These are phyloP conservation scores for Drosophila borborema DNA, from an alignment of 2,888 invertebrate species.

Conservation along the genomic window DNA sequence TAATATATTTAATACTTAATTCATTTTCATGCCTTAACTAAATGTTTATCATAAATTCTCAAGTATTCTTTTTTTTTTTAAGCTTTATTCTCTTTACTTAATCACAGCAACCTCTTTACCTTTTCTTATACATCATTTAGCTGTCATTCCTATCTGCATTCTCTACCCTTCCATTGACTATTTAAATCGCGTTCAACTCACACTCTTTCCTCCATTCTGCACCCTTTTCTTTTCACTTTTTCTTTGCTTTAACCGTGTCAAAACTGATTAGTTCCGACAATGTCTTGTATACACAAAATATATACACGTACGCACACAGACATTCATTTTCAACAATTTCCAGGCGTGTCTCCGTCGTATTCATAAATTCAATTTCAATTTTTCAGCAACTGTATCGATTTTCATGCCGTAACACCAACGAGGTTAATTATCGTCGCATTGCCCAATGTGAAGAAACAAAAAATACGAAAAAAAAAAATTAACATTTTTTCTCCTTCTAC, in stretches of 20 bases:
- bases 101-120: no score
- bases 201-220: neutral
- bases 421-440: conserved; percentile 77
- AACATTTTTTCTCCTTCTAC: conserved; percentile 53
- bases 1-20: no score
- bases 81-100: no score
- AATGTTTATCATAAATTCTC: no score
- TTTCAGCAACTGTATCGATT: conserved; percentile 54
- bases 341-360: conserved; percentile 39
- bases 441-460: conserved; percentile 58
- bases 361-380: conserved; percentile 60
- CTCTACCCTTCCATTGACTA: conserved; percentile 8
- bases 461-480: conserved; percentile 65
- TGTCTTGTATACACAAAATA: neutral
- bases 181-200: conserved; percentile 1
- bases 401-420: conserved; percentile 62
- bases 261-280: conserved; percentile 38
- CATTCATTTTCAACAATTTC: conserved; percentile 7
- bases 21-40: no score
- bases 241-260: conserved; percentile 34
- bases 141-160: no score
- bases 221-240: neutral
- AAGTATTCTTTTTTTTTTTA: no score
- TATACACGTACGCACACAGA: neutral
- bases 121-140: neutral